Base-by-base conservation (phyloP, 2,113 vertebrate genomes). In the Acanthochromis polyacanthus region DNA sequence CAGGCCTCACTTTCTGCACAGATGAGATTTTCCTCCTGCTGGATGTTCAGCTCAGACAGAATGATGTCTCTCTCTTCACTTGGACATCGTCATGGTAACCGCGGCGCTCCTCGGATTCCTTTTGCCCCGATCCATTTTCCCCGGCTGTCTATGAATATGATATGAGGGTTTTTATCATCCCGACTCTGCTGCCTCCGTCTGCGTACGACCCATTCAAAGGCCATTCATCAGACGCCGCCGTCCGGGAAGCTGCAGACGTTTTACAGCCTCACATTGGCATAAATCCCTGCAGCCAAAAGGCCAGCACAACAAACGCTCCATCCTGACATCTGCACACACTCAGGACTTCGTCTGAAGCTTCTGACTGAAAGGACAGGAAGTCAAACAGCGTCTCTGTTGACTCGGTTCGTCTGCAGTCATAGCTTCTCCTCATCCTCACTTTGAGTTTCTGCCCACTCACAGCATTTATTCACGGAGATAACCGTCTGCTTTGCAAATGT, bases 41-140 rank as follows among this genome's bases (percentile, higher is more conserved):
- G 84, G 76, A 88, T 88, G 88, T 88, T 88, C 72, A 72, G 30
- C 69, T 76, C 78, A 67, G 71, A 69, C 82, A 81, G 76, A 84
- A 58, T 92, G 85, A 87, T 71, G 75, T 84, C 70, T 84, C 84
- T 88, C 80, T 86, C 59, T 88, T 83, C 75, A 82, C 80, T 87
- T 82, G 82, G 85, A 89, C 92, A 92, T 92, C 85, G 92, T 92
- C 91, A 93, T 93, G 91, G 92, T 88, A 92, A 93, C 91, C 70
- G 83, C 85, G 75, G 80, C 68, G 17, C 86, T 90, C 72, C 79
- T 91, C 84, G 81, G 80, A 87, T 86, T 91, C 76, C 76, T 84
- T 86, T 91, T 75, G 83, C 87, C 89, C 83, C 78, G 40, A 90
- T 92, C 73, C 88, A 80, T 92, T 92, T 90, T 88, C 85, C 58